A percentile compares a stretch with the other conserved stretches of the same genome.
phyloP scores from a whole-genome alignment of 2,888 invertebrate species.

The Alcis repandata region DNA sequence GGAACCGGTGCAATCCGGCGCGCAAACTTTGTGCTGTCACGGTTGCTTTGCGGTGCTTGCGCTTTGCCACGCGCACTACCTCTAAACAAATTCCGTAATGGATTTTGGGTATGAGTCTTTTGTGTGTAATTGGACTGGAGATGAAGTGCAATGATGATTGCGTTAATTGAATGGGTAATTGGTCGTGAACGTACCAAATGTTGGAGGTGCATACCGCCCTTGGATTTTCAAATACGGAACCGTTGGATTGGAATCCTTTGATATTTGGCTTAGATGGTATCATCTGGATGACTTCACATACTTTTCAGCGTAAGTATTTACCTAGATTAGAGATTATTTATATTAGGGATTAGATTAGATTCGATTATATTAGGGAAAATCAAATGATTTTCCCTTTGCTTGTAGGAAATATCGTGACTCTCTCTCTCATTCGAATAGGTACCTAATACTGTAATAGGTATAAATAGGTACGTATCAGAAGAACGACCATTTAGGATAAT shows the following conservation, averaged over 20 bases:
- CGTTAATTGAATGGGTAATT: slow-evolving; percentile 3
- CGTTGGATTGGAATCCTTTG: neutral
- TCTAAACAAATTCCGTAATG: slow-evolving; percentile 64
- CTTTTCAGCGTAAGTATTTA: no score
- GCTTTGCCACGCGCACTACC: slow-evolving; percentile 65
- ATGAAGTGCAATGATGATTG: slow-evolving; percentile 7
- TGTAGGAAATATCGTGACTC: no score
- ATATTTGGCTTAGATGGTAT: no score
- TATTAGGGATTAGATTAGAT: no score
- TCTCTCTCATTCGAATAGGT: no score
- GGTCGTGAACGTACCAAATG: neutral
- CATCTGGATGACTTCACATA: no score
- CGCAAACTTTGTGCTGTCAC: slow-evolving; percentile 77
- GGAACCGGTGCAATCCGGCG: slow-evolving; percentile 73
- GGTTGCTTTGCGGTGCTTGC: slow-evolving; percentile 76
- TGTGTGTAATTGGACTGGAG: slow-evolving; percentile 22
- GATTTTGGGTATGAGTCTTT: slow-evolving; percentile 49
- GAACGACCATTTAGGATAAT: no score
- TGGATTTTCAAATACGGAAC: neutral
- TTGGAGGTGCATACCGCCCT: neutral
- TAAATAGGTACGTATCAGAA: no score
- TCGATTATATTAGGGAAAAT: no score
- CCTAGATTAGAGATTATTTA: no score
- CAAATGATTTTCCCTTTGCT: no score
- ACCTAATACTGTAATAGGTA: no score